These are phyloP conservation scores for Entosphenus tridentatus DNA, from an alignment of 2,113 vertebrate genomes.

Conservation along the genomic window DNA sequence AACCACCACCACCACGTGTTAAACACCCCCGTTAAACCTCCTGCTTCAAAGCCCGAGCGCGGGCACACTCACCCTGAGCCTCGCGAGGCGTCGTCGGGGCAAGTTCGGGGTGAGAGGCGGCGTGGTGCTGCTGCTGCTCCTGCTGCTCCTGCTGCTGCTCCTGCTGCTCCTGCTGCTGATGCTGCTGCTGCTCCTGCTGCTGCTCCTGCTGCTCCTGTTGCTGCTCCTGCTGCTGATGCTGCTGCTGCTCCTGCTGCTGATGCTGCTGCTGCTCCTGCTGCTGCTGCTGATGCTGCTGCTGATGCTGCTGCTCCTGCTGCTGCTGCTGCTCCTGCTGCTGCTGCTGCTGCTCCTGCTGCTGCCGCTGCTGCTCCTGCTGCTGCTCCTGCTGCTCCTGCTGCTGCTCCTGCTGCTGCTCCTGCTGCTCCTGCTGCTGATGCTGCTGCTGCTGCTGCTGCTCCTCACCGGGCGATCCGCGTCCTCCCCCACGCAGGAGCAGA, in stretches of 20 bases:
- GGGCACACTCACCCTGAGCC: neutral
- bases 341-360: neutral
- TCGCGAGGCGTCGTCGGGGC: neutral
- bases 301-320: neutral
- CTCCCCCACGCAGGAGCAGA: conserved; percentile 29
- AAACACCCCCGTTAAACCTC: too few species aligned
- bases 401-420: neutral
- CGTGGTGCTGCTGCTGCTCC: neutral
- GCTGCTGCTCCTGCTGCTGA: too few species aligned
- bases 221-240: conserved; percentile 17
- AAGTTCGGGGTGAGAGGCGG: neutral
- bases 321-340: conserved; percentile 14
- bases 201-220: neutral
- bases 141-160: conserved; percentile 10
- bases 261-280: neutral
- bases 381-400: too few species aligned
- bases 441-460: conserved; percentile 7
- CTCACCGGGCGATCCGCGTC: too few species aligned
- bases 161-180: conserved; percentile 8
- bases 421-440: conserved; percentile 11
- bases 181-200: conserved; percentile 12
- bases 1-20: too few species aligned
- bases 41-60: neutral
- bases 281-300: conserved; percentile 13
- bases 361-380: conserved; percentile 13